phyloP scores from a whole-genome alignment of 2,888 invertebrate genomes.

The Agrotis segetum region DNA sequence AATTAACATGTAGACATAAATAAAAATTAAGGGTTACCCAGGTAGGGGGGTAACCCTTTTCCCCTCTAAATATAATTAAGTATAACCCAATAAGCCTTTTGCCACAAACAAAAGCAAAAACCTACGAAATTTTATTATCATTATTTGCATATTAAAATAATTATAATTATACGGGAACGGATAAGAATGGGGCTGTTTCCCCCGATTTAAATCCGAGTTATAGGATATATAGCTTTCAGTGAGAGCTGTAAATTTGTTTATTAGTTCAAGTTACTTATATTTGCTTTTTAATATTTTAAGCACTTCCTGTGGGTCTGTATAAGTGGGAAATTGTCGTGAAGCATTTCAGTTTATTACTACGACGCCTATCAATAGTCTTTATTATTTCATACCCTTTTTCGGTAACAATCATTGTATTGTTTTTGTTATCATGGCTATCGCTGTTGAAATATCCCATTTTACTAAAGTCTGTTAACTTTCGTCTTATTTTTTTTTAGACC shows the following conservation, averaged over 20 bases:
- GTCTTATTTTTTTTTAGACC: no score
- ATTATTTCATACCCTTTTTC: no score
- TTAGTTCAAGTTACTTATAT: constrained; percentile 10
- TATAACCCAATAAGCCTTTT: constrained; percentile 87
- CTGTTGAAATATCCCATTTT: no score
- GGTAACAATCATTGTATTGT: no score
- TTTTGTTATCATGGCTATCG: no score
- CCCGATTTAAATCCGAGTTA: constrained; percentile 55
- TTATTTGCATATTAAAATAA: constrained; percentile 91
- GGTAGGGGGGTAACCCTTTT: constrained; percentile 71
- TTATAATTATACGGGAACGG: constrained; percentile 78
- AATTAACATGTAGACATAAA: constrained; percentile 79
- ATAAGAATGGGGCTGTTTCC: constrained; percentile 71
- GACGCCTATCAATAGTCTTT: no score
- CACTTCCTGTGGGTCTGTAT: background rate
- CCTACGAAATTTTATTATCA: constrained; percentile 89
- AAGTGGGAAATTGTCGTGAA: no score
- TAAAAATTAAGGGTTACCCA: constrained; percentile 86
- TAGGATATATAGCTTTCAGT: constrained; percentile 28
- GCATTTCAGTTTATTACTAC: no score
- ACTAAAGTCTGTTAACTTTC: no score
- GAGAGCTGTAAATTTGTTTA: constrained; percentile 45
- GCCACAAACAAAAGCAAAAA: constrained; percentile 86
- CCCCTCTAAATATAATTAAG: constrained; percentile 85
- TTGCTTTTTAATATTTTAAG: background rate